Percentiles rank a stretch among this genome's conserved stretches.
Conservation (phyloP, 2,797 vertebrate genomes). For the Vultur gryphus region DNA sequence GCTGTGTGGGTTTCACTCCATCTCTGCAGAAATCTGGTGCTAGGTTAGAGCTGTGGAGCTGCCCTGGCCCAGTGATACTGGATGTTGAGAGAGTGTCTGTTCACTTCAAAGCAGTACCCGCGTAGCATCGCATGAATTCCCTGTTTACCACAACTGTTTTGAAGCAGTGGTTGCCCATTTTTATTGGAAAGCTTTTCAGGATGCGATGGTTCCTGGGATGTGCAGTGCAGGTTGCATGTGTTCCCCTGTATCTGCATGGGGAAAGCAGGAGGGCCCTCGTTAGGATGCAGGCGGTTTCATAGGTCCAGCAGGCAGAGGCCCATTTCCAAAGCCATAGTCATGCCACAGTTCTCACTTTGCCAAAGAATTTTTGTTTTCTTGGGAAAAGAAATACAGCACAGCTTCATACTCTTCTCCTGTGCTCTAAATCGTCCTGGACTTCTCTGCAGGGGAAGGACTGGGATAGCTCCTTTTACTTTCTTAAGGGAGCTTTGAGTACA, state of each 20-base stretch:
- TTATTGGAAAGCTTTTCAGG: neutral
- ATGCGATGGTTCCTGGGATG: neutral
- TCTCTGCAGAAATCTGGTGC: neutral
- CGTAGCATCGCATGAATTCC: fast-evolving
- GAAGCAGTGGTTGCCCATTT: neutral
- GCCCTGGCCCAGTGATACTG: neutral
- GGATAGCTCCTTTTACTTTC: neutral
- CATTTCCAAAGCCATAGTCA: neutral
- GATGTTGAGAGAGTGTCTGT: neutral
- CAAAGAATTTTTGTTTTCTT: neutral
- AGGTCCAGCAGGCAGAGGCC: neutral
- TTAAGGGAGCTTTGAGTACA: neutral
- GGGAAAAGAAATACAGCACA: neutral
- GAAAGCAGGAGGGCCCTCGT: fast-evolving
- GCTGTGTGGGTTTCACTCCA: neutral
- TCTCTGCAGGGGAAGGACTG: neutral
- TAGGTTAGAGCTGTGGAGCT: neutral
- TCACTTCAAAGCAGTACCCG: neutral
- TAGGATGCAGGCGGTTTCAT: neutral
- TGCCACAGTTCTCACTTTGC: neutral
- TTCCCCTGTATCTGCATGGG: neutral
- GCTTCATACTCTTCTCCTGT: neutral
- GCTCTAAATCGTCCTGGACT: neutral
- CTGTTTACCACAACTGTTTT: neutral
- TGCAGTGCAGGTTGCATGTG: neutral